These are phyloP conservation scores for Brachionus calyciflorus DNA, from an alignment of 1,140 invertebrate genomes.

Conservation along the genomic window DNA sequence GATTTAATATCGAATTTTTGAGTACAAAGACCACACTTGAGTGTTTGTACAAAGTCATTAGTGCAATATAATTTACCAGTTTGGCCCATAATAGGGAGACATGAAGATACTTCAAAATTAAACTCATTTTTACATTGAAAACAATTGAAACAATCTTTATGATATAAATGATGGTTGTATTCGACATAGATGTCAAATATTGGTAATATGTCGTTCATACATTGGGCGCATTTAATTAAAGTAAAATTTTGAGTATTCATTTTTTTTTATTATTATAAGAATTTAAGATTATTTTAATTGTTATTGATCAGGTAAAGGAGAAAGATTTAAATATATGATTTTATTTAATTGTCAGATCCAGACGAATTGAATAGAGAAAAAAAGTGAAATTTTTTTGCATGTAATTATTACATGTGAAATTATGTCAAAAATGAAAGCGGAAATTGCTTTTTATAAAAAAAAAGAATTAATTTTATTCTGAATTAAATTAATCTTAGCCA, in stretches of 20 bases:
- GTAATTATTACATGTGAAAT: too few relatives aligned
- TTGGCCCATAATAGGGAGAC: background rate
- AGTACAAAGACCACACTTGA: background rate
- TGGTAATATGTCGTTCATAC: background rate
- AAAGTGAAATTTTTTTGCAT: too few relatives aligned
- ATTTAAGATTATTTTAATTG: background rate
- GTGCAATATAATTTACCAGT: background rate
- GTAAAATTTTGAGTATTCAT: background rate
- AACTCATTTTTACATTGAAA: background rate
- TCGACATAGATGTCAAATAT: background rate
- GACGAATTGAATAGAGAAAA: background rate
- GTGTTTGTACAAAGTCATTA: background rate
- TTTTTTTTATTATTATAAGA: background rate
- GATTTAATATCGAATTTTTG: background rate
- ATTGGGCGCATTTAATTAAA: background rate
- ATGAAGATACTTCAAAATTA: background rate
- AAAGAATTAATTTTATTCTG: too few relatives aligned
- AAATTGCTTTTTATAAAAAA: too few relatives aligned
- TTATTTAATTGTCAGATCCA: background rate
- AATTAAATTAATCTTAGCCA: too few relatives aligned
- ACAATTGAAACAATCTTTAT: conserved; percentile 32
- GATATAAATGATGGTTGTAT: background rate
- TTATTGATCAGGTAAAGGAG: background rate
- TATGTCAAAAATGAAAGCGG: too few relatives aligned
- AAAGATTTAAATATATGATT: background rate